phyloP scores from a whole-genome alignment of 2,888 invertebrate genomes.

The Apoda limacodes region DNA sequence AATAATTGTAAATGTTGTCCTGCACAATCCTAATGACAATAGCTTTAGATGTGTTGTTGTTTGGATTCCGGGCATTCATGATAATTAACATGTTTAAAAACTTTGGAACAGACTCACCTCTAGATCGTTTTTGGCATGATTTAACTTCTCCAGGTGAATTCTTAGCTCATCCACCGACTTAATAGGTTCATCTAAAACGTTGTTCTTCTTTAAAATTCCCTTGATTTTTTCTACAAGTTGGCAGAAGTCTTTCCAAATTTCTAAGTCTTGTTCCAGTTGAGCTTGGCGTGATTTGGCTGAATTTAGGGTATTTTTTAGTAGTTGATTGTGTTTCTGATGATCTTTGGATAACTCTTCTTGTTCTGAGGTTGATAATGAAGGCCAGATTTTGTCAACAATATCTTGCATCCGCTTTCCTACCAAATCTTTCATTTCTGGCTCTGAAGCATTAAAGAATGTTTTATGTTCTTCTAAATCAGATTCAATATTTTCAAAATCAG shows the following conservation, averaged over 20 bases:
- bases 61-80: too few species aligned
- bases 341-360: constrained; percentile 87
- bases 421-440: constrained; percentile 80
- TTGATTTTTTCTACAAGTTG: constrained; percentile 82
- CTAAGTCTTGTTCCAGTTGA: constrained; percentile 83
- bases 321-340: constrained; percentile 83
- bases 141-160: constrained; percentile 85
- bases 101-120: constrained; percentile 81
- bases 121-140: constrained; percentile 79
- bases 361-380: constrained; percentile 82
- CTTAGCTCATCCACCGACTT: constrained; percentile 85
- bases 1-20: too few species aligned
- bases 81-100: too few species aligned
- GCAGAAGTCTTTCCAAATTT: constrained; percentile 88
- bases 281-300: constrained; percentile 85
- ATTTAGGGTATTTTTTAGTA: constrained; percentile 84
- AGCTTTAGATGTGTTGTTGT: too few species aligned
- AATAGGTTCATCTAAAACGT: constrained; percentile 83
- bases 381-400: constrained; percentile 89
- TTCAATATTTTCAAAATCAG: constrained; percentile 88
- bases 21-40: too few species aligned
- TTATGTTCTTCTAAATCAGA: constrained; percentile 89
- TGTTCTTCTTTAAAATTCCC: constrained; percentile 78
- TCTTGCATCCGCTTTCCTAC: constrained; percentile 86
- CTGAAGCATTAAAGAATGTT: constrained; percentile 82